Evolutionary conservation across 2,113 vertebrate species (phyloP).

Genomic region (human (Homo sapiens)): DNA sequence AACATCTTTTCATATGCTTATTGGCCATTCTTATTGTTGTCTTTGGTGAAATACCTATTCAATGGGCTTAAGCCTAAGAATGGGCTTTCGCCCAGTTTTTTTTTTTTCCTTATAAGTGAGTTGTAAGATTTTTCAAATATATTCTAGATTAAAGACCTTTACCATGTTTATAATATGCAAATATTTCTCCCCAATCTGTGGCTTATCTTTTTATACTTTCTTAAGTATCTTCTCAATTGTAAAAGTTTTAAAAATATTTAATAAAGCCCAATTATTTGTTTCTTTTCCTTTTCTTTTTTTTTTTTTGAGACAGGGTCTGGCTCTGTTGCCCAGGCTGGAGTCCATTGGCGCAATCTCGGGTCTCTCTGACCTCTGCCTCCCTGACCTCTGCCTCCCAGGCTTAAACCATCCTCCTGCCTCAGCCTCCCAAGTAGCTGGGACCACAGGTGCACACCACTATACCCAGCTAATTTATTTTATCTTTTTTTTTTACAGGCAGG

Average conservation of each 20-base stretch:
- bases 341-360: too few relatives aligned
- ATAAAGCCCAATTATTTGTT: background rate
- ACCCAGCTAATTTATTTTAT: too few relatives aligned
- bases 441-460: too few relatives aligned
- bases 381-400: too few relatives aligned
- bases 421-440: too few relatives aligned
- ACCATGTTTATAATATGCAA: background rate
- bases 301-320: too few relatives aligned
- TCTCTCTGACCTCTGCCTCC: too few relatives aligned
- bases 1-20: slow-evolving; percentile 2
- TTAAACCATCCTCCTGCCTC: too few relatives aligned
- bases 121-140: background rate
- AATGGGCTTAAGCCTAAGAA: background rate
- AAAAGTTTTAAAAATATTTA: background rate
- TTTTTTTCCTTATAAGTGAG: background rate
- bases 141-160: slow-evolving; percentile 12
- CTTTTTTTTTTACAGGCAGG: too few relatives aligned
- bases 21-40: background rate
- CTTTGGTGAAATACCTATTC: slow-evolving; percentile 11
- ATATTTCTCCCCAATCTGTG: slow-evolving; percentile 5
- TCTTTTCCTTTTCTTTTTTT: too few relatives aligned
- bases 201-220: slow-evolving; percentile 12
- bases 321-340: too few relatives aligned
- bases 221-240: background rate
- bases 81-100: background rate